Evolutionary conservation across 2,113 vertebrate genomes (phyloP).

Genomic region (Cettia cetti): DNA sequence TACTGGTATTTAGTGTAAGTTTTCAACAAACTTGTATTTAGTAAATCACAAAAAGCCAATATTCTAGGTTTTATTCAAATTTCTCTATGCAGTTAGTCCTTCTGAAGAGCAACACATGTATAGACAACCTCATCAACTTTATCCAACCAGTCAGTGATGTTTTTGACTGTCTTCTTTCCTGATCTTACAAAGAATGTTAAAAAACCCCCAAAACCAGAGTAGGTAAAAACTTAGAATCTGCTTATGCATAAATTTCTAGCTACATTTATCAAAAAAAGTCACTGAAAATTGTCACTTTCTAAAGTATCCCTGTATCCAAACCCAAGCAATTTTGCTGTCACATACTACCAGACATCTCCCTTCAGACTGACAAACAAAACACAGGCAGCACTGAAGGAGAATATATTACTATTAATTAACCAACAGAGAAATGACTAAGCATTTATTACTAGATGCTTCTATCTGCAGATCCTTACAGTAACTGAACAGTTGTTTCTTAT

Average conservation of each 20-base stretch:
- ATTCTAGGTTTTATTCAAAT: background rate
- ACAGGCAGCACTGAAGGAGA: background rate
- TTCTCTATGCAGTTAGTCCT: background rate
- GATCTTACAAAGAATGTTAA: background rate
- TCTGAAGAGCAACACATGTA: background rate
- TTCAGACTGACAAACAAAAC: background rate
- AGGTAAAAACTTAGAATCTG: background rate
- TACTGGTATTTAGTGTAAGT: background rate
- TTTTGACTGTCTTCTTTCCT: background rate
- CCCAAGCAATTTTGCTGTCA: background rate
- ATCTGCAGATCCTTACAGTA: background rate
- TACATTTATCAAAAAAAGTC: background rate
- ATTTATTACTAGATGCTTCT: slow-evolving; percentile 26
- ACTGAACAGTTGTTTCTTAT: background rate
- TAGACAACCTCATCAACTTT: background rate
- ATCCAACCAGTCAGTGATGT: background rate
- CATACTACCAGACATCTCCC: background rate
- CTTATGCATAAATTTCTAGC: background rate
- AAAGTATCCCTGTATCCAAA: background rate
- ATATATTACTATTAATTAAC: slow-evolving; percentile 40
- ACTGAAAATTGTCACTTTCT: background rate
- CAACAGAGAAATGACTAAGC: slow-evolving; percentile 58
- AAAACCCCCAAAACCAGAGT: too few species aligned
- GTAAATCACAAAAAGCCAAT: background rate
- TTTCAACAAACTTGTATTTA: background rate